phyloP scores from a whole-genome alignment of 1,140 invertebrate species.

The Thaumetopoea pityocampa region DNA sequence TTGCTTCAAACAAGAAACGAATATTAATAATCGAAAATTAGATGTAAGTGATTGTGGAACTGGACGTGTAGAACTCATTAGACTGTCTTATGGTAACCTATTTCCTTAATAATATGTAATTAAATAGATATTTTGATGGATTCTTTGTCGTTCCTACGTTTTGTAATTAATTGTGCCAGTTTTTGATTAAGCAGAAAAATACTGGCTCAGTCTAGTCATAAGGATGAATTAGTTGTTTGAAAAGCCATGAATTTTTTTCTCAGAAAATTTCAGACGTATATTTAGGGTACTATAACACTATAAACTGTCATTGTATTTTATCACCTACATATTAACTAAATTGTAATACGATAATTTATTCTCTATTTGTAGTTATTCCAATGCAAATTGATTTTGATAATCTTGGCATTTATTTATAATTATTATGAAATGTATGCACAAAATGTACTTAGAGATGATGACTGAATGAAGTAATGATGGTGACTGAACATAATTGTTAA shows the following conservation, averaged over 20 bases:
- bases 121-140: slow-evolving; percentile 35
- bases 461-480: too few relatives aligned
- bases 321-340: slow-evolving; percentile 44
- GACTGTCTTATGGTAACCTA: slow-evolving; percentile 29
- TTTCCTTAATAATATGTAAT: slow-evolving; percentile 26
- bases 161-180: slow-evolving; percentile 65
- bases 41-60: slow-evolving; percentile 48
- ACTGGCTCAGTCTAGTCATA: slow-evolving; percentile 76
- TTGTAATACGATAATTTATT: slow-evolving; percentile 46
- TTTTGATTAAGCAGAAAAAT: slow-evolving; percentile 53
- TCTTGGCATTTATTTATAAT: slow-evolving; percentile 57
- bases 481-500: slow-evolving; percentile 31
- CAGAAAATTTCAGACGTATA: slow-evolving; percentile 57
- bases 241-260: slow-evolving; percentile 53
- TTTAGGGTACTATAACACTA: slow-evolving; percentile 47
- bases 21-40: slow-evolving; percentile 61
- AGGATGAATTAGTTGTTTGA: slow-evolving; percentile 67
- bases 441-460: slow-evolving; percentile 70
- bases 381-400: slow-evolving; percentile 52
- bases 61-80: slow-evolving; percentile 37
- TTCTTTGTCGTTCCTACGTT: slow-evolving; percentile 65
- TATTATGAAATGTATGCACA: slow-evolving; percentile 64
- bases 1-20: slow-evolving; percentile 64
- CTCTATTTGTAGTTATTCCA: slow-evolving; percentile 40
- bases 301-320: slow-evolving; percentile 50